Evolutionary conservation across 2,113 vertebrate genomes (phyloP).

Genomic region (Tetraodon nigroviridis): DNA sequence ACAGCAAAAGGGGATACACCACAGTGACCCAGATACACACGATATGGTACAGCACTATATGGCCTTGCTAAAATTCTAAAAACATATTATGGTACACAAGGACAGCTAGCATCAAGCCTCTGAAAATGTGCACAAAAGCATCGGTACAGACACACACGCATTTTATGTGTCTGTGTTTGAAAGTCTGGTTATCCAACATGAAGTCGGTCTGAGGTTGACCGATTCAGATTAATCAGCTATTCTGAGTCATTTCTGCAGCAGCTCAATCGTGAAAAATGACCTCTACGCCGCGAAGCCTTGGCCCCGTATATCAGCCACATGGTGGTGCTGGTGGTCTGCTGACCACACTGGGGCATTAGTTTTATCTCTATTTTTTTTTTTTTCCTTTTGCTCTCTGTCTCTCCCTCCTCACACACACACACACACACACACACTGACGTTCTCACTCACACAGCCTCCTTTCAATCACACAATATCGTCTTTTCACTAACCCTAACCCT

Average conservation of each 20-base stretch:
- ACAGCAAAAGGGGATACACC: conserved; percentile 37
- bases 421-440: neutral
- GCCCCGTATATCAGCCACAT: conserved; percentile 61
- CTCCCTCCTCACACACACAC: conserved; percentile 16
- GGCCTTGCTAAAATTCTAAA: neutral
- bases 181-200: neutral
- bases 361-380: conserved; percentile 18
- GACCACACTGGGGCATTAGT: conserved; percentile 31
- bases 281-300: neutral
- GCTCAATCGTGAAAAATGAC: neutral
- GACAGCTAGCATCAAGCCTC: no score
- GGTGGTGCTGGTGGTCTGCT: conserved; percentile 82
- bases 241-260: conserved; percentile 1
- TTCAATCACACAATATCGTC: conserved; percentile 42
- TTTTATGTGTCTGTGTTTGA: neutral
- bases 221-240: neutral
- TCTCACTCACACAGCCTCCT: conserved; percentile 14
- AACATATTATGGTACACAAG: no score
- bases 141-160: neutral
- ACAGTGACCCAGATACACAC: conserved; percentile 62
- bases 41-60: conserved; percentile 12
- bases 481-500: no score
- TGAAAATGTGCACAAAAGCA: no score
- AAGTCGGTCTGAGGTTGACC: neutral
- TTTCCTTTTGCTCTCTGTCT: conserved; percentile 26